These are phyloP conservation scores for Octonoba sinensis DNA, from an alignment of 2,888 invertebrate genomes.

Conservation along the genomic window DNA sequence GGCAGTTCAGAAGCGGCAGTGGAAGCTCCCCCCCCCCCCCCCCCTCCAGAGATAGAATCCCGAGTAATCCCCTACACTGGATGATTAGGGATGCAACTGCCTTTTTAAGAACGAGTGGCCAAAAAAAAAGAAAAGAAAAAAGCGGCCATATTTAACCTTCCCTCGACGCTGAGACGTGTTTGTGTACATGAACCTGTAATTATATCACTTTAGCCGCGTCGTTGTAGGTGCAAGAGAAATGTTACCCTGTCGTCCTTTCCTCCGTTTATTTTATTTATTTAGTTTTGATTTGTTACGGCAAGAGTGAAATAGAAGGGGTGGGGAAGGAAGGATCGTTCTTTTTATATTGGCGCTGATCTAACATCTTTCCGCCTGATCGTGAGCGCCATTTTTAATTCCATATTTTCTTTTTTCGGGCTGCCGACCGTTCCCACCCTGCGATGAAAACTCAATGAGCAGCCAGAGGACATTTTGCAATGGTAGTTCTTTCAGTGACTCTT, in stretches of 20 bases:
- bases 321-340: constrained; percentile 34
- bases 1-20: constrained; percentile 53
- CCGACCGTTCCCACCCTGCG: no score
- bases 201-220: constrained; percentile 56
- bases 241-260: constrained; percentile 25
- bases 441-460: no score
- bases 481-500: no score
- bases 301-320: constrained; percentile 49
- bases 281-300: background rate
- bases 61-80: no score
- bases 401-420: constrained; percentile 5
- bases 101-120: background rate
- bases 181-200: constrained; percentile 53
- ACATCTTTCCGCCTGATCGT: constrained; percentile 20
- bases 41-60: background rate
- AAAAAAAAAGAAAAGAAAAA: background rate
- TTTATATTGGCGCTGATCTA: constrained; percentile 27
- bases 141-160: constrained; percentile 30
- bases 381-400: constrained; percentile 36
- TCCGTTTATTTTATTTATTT: background rate
- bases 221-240: constrained; percentile 38
- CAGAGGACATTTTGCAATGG: no score
- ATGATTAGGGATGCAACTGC: background rate
- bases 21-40: constrained; percentile 27
- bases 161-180: constrained; percentile 43